phyloP scores from a whole-genome alignment of 2,797 vertebrate genomes.

The Morelia viridis region DNA sequence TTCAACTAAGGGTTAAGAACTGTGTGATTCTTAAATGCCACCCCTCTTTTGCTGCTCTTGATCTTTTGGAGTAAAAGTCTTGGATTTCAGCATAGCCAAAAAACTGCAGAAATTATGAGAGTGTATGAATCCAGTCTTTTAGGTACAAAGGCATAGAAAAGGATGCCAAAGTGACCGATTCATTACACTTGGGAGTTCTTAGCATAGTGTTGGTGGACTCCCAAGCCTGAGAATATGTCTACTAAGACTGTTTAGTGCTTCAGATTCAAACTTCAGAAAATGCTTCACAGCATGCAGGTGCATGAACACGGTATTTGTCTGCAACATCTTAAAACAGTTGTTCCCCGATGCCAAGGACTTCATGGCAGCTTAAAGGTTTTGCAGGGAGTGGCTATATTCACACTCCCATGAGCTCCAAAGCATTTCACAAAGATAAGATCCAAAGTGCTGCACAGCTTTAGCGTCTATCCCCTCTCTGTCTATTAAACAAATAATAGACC shows the following conservation, averaged over 20 bases:
- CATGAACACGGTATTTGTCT: background rate
- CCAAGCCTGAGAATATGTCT: background rate
- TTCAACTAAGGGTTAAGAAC: background rate
- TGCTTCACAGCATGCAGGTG: background rate
- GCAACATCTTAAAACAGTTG: background rate
- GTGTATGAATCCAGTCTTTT: background rate
- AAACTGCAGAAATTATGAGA: background rate
- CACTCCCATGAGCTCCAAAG: background rate
- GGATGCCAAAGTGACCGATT: background rate
- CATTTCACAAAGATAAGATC: background rate
- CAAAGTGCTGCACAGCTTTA: background rate
- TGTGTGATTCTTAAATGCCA: background rate
- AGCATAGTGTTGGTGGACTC: background rate
- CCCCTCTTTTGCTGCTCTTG: background rate
- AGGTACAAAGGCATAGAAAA: background rate
- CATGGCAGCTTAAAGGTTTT: background rate
- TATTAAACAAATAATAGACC: background rate
- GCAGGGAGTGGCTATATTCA: background rate
- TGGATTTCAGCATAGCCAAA: background rate
- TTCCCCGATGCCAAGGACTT: background rate
- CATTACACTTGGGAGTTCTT: background rate
- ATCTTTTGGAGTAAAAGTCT: background rate
- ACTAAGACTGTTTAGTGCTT: background rate
- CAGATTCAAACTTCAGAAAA: background rate
- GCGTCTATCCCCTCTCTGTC: background rate